Base-by-base conservation (phyloP, 2,888 invertebrate genomes). In the Epistrophella euchroma region DNA sequence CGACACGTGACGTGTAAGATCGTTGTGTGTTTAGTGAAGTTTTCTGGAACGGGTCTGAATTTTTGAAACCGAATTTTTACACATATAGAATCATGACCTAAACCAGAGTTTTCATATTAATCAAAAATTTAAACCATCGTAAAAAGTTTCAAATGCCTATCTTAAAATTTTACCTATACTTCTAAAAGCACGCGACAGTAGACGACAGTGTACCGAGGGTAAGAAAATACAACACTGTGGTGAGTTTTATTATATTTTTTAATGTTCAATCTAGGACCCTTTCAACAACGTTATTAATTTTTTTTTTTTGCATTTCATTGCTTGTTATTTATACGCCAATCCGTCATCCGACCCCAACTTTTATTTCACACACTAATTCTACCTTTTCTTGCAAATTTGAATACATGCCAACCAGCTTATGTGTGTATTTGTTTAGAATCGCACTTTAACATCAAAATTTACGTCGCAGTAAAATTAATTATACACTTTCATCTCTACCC, bases 381-480 rank as follows among this genome's bases (percentile, higher is more conserved):
- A 10, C 45, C 58, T 17, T 28, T 28, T 45, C 72, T 25, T 66
- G 66, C 66, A 60, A 56, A 71, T 76, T 70, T 64, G 37, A 37
- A 60, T 32, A 43, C 25, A 13, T 11, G 35, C 25, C 25, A 1
- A 17, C 28, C 40, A 13, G 64, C 56, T 64, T 66, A 56, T 62
- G 17, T 62, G 13, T 28, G 47, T 50, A 50, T 50, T 45, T 66
- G 47, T 58, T 76, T 13, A 11, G 50, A 66, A 50, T 35, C 52
- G 22, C 45, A 64, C 43, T 4, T 43, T 40, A 37, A 73, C 68
- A 70, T 52, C 73, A 70, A 70, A 77, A 74, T 84, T 78, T 73
- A 84, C 60, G 68, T 70, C 43, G 70, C 32, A 64, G 70, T 84
- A 74, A 84, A 83, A 73, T 77, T 83, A 83, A 83, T 83, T 83